phyloP scores from a whole-genome alignment of 2,888 invertebrate species.

The Norana najaformis region DNA sequence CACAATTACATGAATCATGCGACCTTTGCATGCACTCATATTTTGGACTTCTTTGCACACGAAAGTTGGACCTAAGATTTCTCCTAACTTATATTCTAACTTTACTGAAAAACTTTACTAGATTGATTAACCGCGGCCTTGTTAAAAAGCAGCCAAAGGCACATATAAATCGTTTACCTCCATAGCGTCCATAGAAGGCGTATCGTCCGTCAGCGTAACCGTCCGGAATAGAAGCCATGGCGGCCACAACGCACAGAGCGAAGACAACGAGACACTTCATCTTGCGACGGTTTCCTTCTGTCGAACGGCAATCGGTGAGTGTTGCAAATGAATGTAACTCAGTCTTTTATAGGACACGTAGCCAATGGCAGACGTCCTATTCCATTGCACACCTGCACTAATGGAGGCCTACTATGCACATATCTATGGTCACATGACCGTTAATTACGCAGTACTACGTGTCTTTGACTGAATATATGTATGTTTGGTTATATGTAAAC shows the following conservation, averaged over 20 bases:
- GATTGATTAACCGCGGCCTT: too few relatives aligned
- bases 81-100: too few relatives aligned
- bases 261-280: slow-evolving; percentile 20
- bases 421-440: neutral
- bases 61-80: too few relatives aligned
- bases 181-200: slow-evolving; percentile 21
- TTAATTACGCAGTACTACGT: neutral
- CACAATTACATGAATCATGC: too few relatives aligned
- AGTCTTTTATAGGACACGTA: neutral
- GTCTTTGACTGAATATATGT: neutral
- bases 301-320: neutral
- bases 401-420: neutral
- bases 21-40: too few relatives aligned
- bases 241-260: slow-evolving; percentile 1
- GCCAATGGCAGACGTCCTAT: neutral
- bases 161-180: neutral
- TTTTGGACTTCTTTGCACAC: too few relatives aligned
- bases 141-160: neutral
- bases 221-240: neutral
- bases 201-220: slow-evolving; percentile 16
- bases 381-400: slow-evolving; percentile 1
- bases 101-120: too few relatives aligned
- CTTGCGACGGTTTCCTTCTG: neutral
- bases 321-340: neutral
- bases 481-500: neutral